Conservation (phyloP, 2,797 vertebrate species). For the Sciurus vulgaris region DNA sequence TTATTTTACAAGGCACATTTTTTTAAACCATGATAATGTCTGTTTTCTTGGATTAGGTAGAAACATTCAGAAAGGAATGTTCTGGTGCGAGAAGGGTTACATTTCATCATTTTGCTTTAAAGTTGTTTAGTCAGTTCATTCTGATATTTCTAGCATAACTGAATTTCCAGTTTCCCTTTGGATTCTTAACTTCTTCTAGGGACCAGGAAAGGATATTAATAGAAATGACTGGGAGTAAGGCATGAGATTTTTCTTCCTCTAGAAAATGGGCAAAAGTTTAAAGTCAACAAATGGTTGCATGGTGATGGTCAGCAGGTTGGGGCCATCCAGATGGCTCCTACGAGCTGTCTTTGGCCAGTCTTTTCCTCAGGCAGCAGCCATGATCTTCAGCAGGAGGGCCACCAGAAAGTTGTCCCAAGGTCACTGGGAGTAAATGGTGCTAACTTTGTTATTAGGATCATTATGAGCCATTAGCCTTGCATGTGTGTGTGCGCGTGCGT, state of each 20-base stretch:
- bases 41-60: conserved; percentile 7
- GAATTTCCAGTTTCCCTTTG: conserved; percentile 17
- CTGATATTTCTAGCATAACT: neutral
- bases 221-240: neutral
- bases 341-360: neutral
- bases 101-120: conserved; percentile 37
- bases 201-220: neutral
- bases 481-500: accelerated
- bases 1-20: conserved; percentile 35
- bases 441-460: neutral
- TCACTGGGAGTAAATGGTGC: too few species aligned
- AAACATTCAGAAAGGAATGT: neutral
- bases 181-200: neutral
- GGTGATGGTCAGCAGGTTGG: neutral
- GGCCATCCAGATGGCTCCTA: neutral
- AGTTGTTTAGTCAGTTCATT: neutral
- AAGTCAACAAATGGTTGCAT: neutral
- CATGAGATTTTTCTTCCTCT: conserved; percentile 12
- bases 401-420: neutral
- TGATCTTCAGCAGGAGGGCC: neutral
- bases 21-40: neutral
- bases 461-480: neutral
- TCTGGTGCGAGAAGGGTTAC: neutral
- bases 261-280: neutral
- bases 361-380: neutral